Percentiles rank a stretch among this genome's conserved stretches.
Conservation (phyloP, 2,113 vertebrate species). For the Neofelis nebulosa region DNA sequence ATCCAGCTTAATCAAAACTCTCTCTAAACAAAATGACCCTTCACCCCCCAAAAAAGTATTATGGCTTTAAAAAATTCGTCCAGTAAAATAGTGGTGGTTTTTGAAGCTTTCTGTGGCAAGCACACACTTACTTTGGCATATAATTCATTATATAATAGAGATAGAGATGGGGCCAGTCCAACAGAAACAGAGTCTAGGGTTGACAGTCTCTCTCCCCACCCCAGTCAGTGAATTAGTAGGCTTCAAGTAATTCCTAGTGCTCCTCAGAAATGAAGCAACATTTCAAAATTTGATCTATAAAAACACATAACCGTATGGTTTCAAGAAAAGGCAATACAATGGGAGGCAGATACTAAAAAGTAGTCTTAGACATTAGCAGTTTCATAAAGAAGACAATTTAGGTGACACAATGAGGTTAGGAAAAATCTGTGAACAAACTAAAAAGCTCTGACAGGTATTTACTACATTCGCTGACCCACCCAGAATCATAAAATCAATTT, state of each 20-base stretch:
- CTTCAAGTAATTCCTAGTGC: neutral
- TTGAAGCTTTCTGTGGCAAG: neutral
- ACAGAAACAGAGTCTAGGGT: neutral
- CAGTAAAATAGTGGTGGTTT: neutral
- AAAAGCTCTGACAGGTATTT: neutral
- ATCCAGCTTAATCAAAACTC: conserved; percentile 2
- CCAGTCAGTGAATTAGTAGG: neutral
- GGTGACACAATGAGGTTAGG: neutral
- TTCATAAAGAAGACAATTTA: neutral
- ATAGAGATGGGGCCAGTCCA: neutral
- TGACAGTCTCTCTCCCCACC: neutral
- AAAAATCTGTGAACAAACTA: neutral
- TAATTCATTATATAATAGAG: neutral
- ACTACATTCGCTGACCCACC: neutral
- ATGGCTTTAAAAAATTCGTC: neutral
- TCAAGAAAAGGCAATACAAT: conserved; percentile 42
- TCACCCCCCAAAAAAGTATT: neutral
- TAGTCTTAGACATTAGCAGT: neutral
- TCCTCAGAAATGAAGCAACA: neutral
- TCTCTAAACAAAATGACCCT: neutral
- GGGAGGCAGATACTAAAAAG: conserved; percentile 7
- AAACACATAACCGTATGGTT: neutral
- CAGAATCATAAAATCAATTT: neutral
- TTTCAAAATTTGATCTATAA: conserved; percentile 5
- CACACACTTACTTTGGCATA: neutral